A percentile compares a stretch with the other conserved stretches of the same genome.
Conservation (phyloP, 2,113 vertebrate species). For the Spheniscus mendiculus region DNA sequence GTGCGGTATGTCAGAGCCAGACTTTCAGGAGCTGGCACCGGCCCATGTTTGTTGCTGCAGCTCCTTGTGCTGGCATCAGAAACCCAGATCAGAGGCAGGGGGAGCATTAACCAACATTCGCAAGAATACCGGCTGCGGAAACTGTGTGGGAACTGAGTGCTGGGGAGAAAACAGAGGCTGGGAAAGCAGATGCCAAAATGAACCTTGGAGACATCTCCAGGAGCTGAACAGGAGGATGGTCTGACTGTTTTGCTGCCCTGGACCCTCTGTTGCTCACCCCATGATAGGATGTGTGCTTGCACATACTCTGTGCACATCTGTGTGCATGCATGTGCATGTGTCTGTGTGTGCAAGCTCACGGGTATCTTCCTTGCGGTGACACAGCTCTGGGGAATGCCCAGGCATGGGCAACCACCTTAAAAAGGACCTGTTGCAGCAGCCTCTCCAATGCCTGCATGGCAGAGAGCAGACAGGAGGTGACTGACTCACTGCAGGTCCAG, state of each 20-base stretch:
- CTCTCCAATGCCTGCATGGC: not conserved
- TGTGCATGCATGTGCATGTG: fast-evolving
- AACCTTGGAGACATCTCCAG: not conserved
- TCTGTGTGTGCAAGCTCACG: fast-evolving
- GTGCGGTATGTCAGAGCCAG: not conserved
- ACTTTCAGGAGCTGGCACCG: not conserved
- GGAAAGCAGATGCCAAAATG: not conserved
- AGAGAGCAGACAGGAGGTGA: not conserved
- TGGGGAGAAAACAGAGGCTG: not conserved
- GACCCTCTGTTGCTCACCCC: not conserved
- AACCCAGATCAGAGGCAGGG: not conserved
- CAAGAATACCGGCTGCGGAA: fast-evolving
- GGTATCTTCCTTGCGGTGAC: not conserved
- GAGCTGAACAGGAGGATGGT: not conserved
- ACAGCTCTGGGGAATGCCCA: not conserved
- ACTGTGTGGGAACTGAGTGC: fast-evolving
- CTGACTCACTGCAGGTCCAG: not conserved
- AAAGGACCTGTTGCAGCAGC: not conserved
- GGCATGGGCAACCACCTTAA: not conserved
- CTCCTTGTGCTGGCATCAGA: not conserved
- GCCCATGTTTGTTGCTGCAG: not conserved
- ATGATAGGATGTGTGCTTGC: not conserved
- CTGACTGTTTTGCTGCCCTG: not conserved
- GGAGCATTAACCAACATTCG: fast-evolving
- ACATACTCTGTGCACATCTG: too few species aligned